These are phyloP conservation scores for Hyppa rectilinea DNA, from an alignment of 2,888 invertebrate genomes.

Conservation along the genomic window DNA sequence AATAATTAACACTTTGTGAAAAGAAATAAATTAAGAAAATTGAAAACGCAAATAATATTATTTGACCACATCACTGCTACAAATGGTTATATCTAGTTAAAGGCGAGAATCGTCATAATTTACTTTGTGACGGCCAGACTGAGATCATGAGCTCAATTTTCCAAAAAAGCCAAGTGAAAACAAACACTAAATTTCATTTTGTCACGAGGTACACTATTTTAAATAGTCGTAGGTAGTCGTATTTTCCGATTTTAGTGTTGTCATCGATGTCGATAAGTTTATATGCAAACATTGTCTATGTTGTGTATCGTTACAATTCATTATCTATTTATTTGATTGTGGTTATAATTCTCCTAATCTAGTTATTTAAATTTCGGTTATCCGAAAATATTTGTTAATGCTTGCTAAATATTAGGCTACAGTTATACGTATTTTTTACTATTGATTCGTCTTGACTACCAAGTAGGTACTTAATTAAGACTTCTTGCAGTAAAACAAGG, in stretches of 20 bases:
- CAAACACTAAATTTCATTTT: slow-evolving; percentile 2
- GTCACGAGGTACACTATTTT: slow-evolving; percentile 8
- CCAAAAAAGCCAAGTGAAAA: slow-evolving; percentile 20
- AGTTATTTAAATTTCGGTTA: background rate
- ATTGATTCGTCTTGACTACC: background rate
- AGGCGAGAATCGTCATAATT: slow-evolving; percentile 3
- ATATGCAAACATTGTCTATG: slow-evolving; percentile 19
- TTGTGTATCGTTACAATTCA: background rate
- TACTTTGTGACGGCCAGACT: slow-evolving; percentile 1
- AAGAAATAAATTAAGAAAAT: slow-evolving; percentile 1
- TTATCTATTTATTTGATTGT: background rate
- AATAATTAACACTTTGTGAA: background rate
- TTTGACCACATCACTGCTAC: slow-evolving; percentile 13
- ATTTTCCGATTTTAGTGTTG: slow-evolving; percentile 30
- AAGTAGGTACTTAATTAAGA: background rate
- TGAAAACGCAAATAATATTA: background rate
- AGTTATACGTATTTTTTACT: too few relatives aligned
- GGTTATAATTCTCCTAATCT: slow-evolving; percentile 2
- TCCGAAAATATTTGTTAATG: background rate
- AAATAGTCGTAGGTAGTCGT: slow-evolving; percentile 6
- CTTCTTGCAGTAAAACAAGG: background rate
- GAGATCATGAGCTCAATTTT: slow-evolving; percentile 17
- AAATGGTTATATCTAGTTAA: slow-evolving; percentile 16
- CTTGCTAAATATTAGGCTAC: background rate
- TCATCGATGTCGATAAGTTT: slow-evolving; percentile 17